Base-by-base conservation (phyloP, 2,797 vertebrate genomes). In the Novumbra hubbsi region DNA sequence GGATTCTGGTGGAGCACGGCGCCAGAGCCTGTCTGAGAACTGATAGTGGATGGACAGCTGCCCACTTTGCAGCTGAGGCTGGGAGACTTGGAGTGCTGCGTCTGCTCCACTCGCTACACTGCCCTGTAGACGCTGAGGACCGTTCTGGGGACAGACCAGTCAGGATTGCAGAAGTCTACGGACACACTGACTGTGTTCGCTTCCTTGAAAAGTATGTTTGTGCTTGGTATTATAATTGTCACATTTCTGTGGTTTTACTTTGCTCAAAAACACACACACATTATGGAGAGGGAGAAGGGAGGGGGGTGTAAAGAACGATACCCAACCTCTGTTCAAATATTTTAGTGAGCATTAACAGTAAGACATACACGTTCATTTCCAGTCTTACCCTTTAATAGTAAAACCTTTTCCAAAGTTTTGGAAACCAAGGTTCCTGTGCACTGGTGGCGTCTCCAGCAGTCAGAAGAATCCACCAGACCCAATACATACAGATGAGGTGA, bases 1-100 rank as follows among this genome's bases (percentile, higher is more conserved):
- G 87, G 81, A 84, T 96, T 17, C 92, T 98, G 0, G 82, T 95
- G 34, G 88, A 89, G 32, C 90, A 94, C 0, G 96, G 96, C 0
- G 96, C 96, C 62, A 91, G 94, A 52, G 87, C 86, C 0, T 94
- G 94, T 81, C 88, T 97, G 76, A 92, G 92, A 71, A 97, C 93
- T 0, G 91, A 93, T 0, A 89, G 90, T 5, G 96, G 97, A 21
- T 96, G 96, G 96, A 98, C 94, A 0, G 80, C 97, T 0, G 95
- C 95, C 45, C 96, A 98, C 82, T 96, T 93, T n/a, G 96, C 96
- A 0, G 96, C 96, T 0, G 94, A 98, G 81, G 90, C 90, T 0
- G 97, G 97, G 9, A 90, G 85, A 0, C 88, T 98, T 72, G 86
- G 89, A 0, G 92, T 95, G 24, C 93, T 98, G 62, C 91, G 87